Evolutionary conservation across 2,113 vertebrate species (phyloP).

Genomic region (Riparia riparia): DNA sequence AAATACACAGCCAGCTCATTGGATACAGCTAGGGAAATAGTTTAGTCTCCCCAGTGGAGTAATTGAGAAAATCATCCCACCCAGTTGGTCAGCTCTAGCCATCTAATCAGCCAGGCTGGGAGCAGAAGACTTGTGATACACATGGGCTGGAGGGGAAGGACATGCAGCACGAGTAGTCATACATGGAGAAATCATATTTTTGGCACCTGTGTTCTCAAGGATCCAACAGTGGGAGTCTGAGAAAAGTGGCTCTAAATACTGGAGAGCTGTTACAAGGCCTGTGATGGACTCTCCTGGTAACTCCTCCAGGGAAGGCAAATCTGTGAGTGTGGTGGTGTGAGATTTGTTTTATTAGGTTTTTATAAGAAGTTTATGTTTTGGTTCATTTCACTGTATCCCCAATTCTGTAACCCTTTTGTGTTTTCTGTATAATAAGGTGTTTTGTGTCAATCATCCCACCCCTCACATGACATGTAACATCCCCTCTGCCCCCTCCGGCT

Average conservation of each 20-base stretch:
- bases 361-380: too few species aligned
- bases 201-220: neutral
- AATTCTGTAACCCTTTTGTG: too few species aligned
- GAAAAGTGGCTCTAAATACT: neutral
- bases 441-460: too few species aligned
- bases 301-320: neutral
- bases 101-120: slow-evolving; percentile 39
- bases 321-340: neutral
- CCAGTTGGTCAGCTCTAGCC: neutral
- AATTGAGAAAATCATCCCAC: slow-evolving; percentile 40
- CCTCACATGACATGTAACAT: too few species aligned
- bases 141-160: neutral
- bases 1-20: neutral
- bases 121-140: neutral
- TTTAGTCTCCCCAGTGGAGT: slow-evolving; percentile 21
- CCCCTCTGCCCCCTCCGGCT: too few species aligned
- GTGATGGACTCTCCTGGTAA: neutral
- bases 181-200: neutral
- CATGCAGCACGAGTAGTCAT: neutral
- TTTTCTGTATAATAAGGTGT: too few species aligned
- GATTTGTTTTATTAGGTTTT: too few species aligned
- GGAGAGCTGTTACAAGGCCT: neutral
- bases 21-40: slow-evolving; percentile 24
- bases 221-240: neutral
- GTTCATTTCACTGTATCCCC: too few species aligned